phyloP scores from a whole-genome alignment of 2,888 invertebrate genomes.

The Synergus laeviventris region DNA sequence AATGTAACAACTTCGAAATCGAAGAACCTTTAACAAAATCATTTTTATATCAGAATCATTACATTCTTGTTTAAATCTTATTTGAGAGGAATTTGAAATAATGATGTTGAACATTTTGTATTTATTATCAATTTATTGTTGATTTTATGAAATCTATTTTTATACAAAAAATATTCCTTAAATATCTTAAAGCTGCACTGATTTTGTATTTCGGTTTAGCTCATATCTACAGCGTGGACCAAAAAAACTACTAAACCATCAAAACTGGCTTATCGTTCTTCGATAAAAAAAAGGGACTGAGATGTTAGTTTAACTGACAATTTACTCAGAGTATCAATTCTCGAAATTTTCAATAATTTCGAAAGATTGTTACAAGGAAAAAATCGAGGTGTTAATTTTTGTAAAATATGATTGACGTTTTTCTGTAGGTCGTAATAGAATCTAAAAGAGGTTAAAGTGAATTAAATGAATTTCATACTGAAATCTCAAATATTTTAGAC shows the following conservation, averaged over 20 bases:
- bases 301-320: conserved; percentile 12
- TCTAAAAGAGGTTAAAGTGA: background rate
- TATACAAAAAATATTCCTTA: background rate
- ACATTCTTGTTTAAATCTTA: background rate
- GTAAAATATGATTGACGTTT: background rate
- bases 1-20: background rate
- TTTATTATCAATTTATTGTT: conserved; percentile 6
- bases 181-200: conserved; percentile 26
- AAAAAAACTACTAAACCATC: conserved; percentile 35
- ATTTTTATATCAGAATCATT: background rate
- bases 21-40: background rate
- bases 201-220: conserved; percentile 27
- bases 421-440: background rate
- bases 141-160: conserved; percentile 33
- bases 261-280: conserved; percentile 23
- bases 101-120: background rate
- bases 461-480: conserved; percentile 2
- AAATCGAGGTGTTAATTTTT: conserved; percentile 18
- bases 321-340: background rate
- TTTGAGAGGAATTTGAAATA: background rate
- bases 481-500: background rate
- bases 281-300: background rate
- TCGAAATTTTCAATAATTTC: background rate
- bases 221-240: conserved; percentile 43
- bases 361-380: background rate